Evolutionary conservation across 1,140 invertebrate genomes (phyloP).

Genomic region (Diorhabda carinulata): DNA sequence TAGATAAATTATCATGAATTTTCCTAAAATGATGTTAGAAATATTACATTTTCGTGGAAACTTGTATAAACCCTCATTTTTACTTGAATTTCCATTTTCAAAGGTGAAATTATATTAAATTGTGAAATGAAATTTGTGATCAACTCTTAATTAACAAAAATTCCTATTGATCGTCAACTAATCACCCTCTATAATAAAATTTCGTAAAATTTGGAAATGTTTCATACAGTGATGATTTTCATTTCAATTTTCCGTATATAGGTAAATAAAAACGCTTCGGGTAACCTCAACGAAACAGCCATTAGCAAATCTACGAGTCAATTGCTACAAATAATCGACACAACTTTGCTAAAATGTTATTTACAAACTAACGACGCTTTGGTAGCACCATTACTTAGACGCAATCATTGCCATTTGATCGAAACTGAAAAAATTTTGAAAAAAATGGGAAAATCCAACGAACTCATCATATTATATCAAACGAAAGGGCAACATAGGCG

Average conservation of each 20-base stretch:
- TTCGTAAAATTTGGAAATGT: too few species aligned
- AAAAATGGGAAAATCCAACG: conserved; percentile 82
- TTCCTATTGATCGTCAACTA: too few species aligned
- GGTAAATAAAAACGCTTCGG: conserved; percentile 37
- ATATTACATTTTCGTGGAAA: too few species aligned
- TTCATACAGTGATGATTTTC: too few species aligned
- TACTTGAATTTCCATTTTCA: too few species aligned
- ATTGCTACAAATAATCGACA: conserved; percentile 91
- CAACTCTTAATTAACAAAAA: too few species aligned
- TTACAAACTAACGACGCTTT: conserved; percentile 93
- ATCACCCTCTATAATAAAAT: too few species aligned
- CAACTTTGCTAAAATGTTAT: conserved; percentile 94
- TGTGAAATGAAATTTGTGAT: too few species aligned
- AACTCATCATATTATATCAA: conserved; percentile 94
- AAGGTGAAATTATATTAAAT: too few species aligned
- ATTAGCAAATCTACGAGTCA: conserved; percentile 50
- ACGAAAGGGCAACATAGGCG: conserved; percentile 88
- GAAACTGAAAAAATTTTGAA: conserved; percentile 89
- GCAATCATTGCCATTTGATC: conserved; percentile 93
- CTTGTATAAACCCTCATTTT: too few species aligned
- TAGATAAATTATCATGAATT: too few species aligned
- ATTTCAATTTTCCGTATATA: conserved; percentile 11
- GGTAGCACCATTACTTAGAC: conserved; percentile 81
- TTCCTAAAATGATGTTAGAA: too few species aligned
- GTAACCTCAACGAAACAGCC: conserved; percentile 44